Percentiles rank a stretch among this genome's conserved stretches.
Evolutionary conservation across 2,888 invertebrate genomes (phyloP).

Genomic region (Galeruca laticollis): DNA sequence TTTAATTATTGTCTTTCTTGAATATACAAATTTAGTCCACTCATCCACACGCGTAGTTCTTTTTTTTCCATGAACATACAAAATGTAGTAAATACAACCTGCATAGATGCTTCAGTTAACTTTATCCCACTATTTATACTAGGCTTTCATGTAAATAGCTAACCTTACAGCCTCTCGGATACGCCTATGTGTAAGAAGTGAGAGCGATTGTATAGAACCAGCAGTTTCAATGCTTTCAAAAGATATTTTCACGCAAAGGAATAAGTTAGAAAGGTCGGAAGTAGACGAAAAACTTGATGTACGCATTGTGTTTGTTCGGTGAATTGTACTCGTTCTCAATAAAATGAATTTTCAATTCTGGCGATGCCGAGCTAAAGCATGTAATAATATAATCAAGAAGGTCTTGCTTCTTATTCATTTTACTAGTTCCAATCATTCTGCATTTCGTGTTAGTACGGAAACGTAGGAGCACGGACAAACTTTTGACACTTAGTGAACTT

Average conservation of each 20-base stretch:
- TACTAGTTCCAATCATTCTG: no score
- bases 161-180: not conserved
- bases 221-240: slow-evolving; percentile 34
- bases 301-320: slow-evolving; percentile 40
- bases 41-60: no score
- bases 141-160: not conserved
- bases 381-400: slow-evolving; percentile 5
- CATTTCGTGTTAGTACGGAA: no score
- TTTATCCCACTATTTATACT: no score
- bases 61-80: no score
- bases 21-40: no score
- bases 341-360: slow-evolving; percentile 11
- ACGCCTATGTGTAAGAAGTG: slow-evolving; percentile 14
- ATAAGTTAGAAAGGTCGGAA: slow-evolving; percentile 42
- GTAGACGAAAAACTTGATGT: slow-evolving; percentile 35
- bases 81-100: no score
- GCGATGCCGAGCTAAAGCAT: not conserved
- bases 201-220: slow-evolving; percentile 31
- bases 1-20: no score
- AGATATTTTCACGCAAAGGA: slow-evolving; percentile 34
- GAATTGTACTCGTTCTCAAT: slow-evolving; percentile 1
- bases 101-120: no score
- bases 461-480: no score
- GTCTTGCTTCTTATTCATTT: no score
- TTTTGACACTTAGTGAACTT: no score